phyloP scores from a whole-genome alignment of 2,113 vertebrate species.

The Ptyas mucosa region DNA sequence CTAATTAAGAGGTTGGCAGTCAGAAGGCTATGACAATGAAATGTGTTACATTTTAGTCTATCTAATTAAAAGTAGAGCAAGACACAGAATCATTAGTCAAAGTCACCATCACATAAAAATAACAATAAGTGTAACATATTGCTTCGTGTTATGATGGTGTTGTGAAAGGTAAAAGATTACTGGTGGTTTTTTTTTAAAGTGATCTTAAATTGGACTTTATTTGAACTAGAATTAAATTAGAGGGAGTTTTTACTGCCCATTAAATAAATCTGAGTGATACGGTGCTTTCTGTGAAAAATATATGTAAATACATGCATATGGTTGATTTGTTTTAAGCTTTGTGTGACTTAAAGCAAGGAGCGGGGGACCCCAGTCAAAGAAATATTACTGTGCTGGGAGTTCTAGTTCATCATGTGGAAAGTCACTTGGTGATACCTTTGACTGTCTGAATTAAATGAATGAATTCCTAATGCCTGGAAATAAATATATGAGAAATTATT shows the following conservation, averaged over 20 bases:
- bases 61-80: slow-evolving; percentile 46
- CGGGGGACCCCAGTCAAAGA: neutral
- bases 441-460: neutral
- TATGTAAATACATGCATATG: neutral
- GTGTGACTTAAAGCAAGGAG: neutral
- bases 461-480: neutral
- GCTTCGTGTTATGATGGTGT: neutral
- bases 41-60: slow-evolving; percentile 3
- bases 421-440: neutral
- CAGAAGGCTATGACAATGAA: slow-evolving; percentile 20
- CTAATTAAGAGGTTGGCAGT: slow-evolving; percentile 32
- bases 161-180: neutral
- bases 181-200: neutral
- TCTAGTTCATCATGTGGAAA: neutral
- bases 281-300: neutral
- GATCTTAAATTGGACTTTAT: neutral
- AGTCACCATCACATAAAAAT: neutral
- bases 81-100: slow-evolving; percentile 31
- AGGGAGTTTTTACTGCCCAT: neutral
- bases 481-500: neutral
- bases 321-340: neutral
- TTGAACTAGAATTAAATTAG: neutral
- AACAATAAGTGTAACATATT: neutral
- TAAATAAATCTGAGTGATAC: neutral
- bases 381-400: neutral